Percentiles rank a stretch among this genome's conserved stretches.
phyloP scores from a whole-genome alignment of 2,113 vertebrate genomes.

The Amblyornis subalaris region DNA sequence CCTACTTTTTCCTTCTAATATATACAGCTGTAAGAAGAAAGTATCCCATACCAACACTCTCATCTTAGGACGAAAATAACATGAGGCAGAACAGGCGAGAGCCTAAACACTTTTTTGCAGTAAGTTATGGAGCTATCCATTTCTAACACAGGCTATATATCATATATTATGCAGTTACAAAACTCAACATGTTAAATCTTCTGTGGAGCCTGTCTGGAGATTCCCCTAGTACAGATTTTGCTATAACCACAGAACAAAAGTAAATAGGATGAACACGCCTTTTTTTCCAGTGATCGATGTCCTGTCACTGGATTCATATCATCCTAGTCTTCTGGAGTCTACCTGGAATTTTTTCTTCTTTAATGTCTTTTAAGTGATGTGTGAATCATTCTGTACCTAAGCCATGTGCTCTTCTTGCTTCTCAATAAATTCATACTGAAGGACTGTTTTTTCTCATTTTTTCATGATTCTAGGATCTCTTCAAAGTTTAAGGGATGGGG shows the following conservation, averaged over 20 bases:
- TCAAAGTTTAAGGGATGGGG: not conserved
- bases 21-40: slow-evolving; percentile 6
- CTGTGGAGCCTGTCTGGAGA: not conserved
- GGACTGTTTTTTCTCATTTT: not conserved
- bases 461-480: not conserved
- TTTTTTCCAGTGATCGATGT: not conserved
- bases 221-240: not conserved
- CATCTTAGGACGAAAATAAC: not conserved
- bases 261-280: not conserved
- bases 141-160: not conserved
- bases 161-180: not conserved
- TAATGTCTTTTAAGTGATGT: not conserved
- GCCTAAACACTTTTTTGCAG: not conserved
- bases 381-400: not conserved
- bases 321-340: not conserved
- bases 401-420: not conserved
- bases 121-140: not conserved
- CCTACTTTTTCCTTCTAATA: slow-evolving; percentile 2
- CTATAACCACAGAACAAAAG: not conserved
- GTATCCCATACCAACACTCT: not conserved
- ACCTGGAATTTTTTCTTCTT: not conserved
- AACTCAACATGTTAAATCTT: not conserved
- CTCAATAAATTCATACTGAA: slow-evolving; percentile 38
- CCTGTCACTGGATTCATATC: not conserved
- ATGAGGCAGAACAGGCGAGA: not conserved